A percentile compares a stretch with the other conserved stretches of the same genome.
Evolutionary conservation across 2,113 vertebrate genomes (phyloP).

Genomic region (Phyllostomus discolor): DNA sequence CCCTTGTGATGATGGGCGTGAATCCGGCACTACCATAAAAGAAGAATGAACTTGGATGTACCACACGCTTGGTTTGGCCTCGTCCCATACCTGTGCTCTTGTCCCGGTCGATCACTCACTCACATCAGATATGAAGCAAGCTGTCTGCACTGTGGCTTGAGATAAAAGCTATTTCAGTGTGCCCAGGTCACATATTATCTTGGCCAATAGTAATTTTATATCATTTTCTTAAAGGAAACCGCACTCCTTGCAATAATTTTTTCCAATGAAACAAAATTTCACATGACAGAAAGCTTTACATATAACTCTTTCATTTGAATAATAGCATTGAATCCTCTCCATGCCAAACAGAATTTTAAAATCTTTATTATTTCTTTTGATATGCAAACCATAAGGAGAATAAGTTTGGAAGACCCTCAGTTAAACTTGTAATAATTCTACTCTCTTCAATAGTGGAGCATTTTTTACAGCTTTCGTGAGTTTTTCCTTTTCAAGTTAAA

Average conservation of each 20-base stretch:
- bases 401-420: neutral
- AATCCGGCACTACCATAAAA: neutral
- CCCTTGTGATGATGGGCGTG: neutral
- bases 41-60: neutral
- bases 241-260: slow-evolving; percentile 54
- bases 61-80: slow-evolving; percentile 28
- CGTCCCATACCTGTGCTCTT: slow-evolving; percentile 18
- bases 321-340: neutral
- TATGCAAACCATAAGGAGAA: neutral
- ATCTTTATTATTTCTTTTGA: slow-evolving; percentile 27
- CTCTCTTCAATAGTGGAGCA: neutral
- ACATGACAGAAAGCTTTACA: slow-evolving; percentile 57
- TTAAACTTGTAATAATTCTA: slow-evolving; percentile 13
- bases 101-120: slow-evolving; percentile 9
- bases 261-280: slow-evolving; percentile 48
- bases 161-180: slow-evolving; percentile 67
- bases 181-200: slow-evolving; percentile 62
- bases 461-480: neutral
- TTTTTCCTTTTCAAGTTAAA: slow-evolving; percentile 38
- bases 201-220: slow-evolving; percentile 65
- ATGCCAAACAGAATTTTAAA: slow-evolving; percentile 13
- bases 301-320: slow-evolving; percentile 2
- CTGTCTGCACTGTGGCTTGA: neutral
- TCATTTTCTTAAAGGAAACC: slow-evolving; percentile 56
- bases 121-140: slow-evolving; percentile 23